Conservation (phyloP, 2,888 invertebrate genomes). For the Cheilosia urbana region DNA sequence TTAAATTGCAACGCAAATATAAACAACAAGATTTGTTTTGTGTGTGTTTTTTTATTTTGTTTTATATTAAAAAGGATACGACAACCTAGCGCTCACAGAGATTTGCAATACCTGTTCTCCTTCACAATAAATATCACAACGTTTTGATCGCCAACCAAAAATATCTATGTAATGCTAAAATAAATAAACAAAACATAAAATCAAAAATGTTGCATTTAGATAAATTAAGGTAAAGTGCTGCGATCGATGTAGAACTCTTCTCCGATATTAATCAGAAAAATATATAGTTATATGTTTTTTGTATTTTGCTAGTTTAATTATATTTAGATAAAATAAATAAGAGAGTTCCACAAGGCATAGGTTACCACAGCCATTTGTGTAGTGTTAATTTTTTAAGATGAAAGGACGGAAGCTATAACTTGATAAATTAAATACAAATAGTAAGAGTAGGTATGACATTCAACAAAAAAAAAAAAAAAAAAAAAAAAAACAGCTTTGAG, state of each 20-base stretch:
- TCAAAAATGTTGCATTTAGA: constrained; percentile 41
- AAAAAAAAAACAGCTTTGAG: too few species aligned
- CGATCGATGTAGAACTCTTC: not conserved
- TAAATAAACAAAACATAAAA: constrained; percentile 67
- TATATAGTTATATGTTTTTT: not conserved
- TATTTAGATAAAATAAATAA: too few species aligned
- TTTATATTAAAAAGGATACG: constrained; percentile 44
- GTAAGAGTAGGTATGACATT: too few species aligned
- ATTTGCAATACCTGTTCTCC: constrained; percentile 74
- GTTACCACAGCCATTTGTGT: too few species aligned
- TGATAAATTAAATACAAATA: too few species aligned
- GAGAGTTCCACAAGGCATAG: too few species aligned
- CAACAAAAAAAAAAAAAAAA: too few species aligned
- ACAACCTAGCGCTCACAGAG: constrained; percentile 73
- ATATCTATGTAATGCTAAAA: constrained; percentile 64
- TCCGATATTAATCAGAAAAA: constrained; percentile 4
- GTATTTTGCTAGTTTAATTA: too few species aligned
- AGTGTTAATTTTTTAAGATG: too few species aligned
- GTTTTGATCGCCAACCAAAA: constrained; percentile 57
- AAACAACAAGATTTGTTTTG: constrained; percentile 8
- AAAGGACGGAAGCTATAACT: too few species aligned
- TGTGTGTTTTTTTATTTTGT: not conserved
- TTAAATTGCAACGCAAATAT: constrained; percentile 58
- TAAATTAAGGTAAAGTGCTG: not conserved
- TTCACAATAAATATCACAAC: constrained; percentile 64